Base-by-base conservation (phyloP, 2,797 vertebrate species). In the Erethizon dorsatum region DNA sequence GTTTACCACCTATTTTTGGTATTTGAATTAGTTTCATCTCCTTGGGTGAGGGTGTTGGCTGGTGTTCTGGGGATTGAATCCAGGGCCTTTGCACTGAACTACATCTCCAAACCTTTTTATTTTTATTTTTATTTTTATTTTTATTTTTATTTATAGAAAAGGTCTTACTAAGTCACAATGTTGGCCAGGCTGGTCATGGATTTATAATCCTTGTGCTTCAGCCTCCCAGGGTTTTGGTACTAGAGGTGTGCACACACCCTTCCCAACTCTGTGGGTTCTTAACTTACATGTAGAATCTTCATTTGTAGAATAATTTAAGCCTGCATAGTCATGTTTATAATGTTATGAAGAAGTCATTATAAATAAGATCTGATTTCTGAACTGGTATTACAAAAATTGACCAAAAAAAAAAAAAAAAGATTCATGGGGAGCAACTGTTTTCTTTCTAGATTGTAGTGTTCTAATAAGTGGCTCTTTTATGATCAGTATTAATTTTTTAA, bases 401-500 rank as follows among this genome's bases (percentile, higher is more conserved):
- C 12, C 14, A 10, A 5, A 33, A n/a, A 77, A 52, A 73, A 28
- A 5, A 26, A 41, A 65, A 33, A 2, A 17, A 24, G 54, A 6
- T 92, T 84, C 67, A 47, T 26, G 13, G 26, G 50, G 59, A 88
- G 1, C 22, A 22, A 12, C 2, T 4, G 1, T 86, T 83, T 85
- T 79, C 26, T 65, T 41, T 57, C 24, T 47, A 83, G 28, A 94
- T 77, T 9, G 7, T 12, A 75, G 50, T 59, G 2, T 54, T 69
- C 20, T 41, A 79, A n/a, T 47, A 50, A 59, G 9, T 37, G 77
- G 12, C 63, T 90, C 15, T 80, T 82, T 94, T 89, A 45, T 91
- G 69, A 84, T 88, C 47, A 59, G 10, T 94, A 84, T 31, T 91
- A 59, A 87, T 63, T 93, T 91, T 95, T 92, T 28, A 54, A 80